Base-by-base conservation (phyloP, 64 coral and sea anemone species). In the Acropora tenuis region DNA sequence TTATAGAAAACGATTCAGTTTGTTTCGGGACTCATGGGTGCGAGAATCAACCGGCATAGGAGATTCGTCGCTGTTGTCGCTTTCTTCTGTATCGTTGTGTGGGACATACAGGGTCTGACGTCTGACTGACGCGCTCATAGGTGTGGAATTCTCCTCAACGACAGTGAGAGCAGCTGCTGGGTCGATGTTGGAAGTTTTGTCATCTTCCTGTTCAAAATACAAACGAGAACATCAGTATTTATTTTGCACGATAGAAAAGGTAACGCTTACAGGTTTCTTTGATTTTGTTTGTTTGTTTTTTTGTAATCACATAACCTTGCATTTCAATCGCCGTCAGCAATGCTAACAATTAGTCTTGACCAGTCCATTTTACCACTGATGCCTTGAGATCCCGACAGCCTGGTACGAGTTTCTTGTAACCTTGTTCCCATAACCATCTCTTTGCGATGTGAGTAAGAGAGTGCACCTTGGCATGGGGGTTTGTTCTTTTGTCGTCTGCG, bases 1-100 rank as follows among this genome's bases (percentile, higher is more conserved):
- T 78, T 89, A 18, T 74, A 89, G 16, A 58, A 89, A 79, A 63
- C 74, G 74, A 67, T 89, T 88, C 10, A 57, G 72, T 44, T 75
- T 43, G 42, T 74, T 43, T 41, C 43, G 68, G 16, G 86, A 53
- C 71, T 53, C 65, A n/a, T 83, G 18, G 43, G 5, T 55, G 1
- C 8, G 9, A 83, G 19, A 63, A 63, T 63, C 60, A 63, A 18
- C 60, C 13, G 60, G 60, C 60, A 63, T 81, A 59, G 80, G 57
- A 49, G 79, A 41, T 48, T 55, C 79, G 9, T 40, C 8, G 48
- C 80, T 83, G 20, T 83, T n/a, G 41, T 83, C 80, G 10, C 53
- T 61, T 18, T 83, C 80, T 60, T 83, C 80, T 41, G 53, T 41
- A 61, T 61, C 50, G 4, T 83, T 43, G 9, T 30, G 61, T 40